Evolutionary conservation across 2,888 invertebrate species (phyloP).

Genomic region (Acanthococcus lagerstroemiae): DNA sequence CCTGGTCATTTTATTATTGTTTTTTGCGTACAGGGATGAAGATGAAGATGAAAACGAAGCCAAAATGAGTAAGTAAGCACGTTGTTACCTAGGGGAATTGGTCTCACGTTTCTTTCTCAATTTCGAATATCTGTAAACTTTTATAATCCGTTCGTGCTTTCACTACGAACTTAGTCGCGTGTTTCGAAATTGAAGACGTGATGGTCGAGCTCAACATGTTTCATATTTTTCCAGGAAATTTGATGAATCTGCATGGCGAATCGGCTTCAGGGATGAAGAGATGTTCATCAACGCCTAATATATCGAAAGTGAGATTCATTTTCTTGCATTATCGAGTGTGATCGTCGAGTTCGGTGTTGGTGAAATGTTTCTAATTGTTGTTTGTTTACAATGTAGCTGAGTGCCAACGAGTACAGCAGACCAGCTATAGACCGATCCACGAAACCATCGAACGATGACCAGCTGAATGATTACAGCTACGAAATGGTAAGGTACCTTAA

Average conservation of each 20-base stretch:
- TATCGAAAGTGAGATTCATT: constrained; percentile 16
- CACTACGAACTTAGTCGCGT: too few species aligned
- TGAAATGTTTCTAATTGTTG: not conserved
- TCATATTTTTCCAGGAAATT: not conserved
- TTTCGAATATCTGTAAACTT: too few species aligned
- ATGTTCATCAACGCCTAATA: constrained; percentile 24
- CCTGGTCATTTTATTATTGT: too few species aligned
- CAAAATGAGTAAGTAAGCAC: too few species aligned
- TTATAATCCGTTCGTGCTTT: too few species aligned
- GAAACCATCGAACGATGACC: constrained; percentile 18
- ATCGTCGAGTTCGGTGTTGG: not conserved
- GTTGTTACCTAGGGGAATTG: too few species aligned
- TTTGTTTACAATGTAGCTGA: constrained; percentile 17
- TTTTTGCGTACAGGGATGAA: too few species aligned
- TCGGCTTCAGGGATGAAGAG: constrained; percentile 4
- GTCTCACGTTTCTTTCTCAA: too few species aligned
- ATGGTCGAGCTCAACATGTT: too few species aligned
- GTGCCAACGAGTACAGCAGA: constrained; percentile 6
- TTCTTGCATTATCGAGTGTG: too few species aligned
- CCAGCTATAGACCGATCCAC: constrained; percentile 14
- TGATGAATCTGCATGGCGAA: not conserved
- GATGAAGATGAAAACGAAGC: too few species aligned
- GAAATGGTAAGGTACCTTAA: not conserved
- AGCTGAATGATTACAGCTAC: constrained; percentile 1
- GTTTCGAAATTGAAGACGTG: too few species aligned